Evolutionary conservation across 1,140 invertebrate genomes (phyloP).

Genomic region (Heliconius eleuchia): DNA sequence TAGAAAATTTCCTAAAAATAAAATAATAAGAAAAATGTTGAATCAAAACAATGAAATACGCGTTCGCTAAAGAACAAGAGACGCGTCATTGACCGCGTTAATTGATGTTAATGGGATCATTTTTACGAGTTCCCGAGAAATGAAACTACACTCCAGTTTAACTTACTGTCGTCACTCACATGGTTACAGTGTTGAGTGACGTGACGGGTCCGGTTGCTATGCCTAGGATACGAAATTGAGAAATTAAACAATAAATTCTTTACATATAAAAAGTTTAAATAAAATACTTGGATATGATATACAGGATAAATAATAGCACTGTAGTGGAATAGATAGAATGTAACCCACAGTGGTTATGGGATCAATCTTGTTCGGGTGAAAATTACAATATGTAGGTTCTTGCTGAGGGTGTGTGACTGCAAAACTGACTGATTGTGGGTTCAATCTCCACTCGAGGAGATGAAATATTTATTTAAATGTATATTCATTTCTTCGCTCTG

Average conservation of each 20-base stretch:
- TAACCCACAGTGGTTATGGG: not conserved
- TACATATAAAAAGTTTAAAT: not conserved
- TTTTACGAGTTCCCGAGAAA: constrained; percentile 58
- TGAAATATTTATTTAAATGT: too few species aligned
- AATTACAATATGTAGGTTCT: too few species aligned
- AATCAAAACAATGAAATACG: not conserved
- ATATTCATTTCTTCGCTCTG: too few species aligned
- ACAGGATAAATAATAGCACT: not conserved
- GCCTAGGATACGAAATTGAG: not conserved
- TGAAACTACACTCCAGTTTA: constrained; percentile 12
- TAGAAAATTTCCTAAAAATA: too few species aligned
- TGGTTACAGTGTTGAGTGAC: not conserved
- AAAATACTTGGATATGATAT: not conserved
- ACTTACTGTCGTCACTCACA: not conserved
- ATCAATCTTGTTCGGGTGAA: not conserved
- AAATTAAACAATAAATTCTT: not conserved
- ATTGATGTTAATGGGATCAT: constrained; percentile 74
- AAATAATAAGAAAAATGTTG: not conserved
- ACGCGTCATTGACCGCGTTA: constrained; percentile 50
- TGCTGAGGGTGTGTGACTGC: too few species aligned
- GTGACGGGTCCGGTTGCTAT: not conserved
- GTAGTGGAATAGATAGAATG: not conserved
- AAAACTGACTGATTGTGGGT: too few species aligned
- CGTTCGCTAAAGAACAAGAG: not conserved
- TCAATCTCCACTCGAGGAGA: too few species aligned